Evolutionary conservation across 2,113 vertebrate species (phyloP).

Genomic region (Zootoca vivipara): DNA sequence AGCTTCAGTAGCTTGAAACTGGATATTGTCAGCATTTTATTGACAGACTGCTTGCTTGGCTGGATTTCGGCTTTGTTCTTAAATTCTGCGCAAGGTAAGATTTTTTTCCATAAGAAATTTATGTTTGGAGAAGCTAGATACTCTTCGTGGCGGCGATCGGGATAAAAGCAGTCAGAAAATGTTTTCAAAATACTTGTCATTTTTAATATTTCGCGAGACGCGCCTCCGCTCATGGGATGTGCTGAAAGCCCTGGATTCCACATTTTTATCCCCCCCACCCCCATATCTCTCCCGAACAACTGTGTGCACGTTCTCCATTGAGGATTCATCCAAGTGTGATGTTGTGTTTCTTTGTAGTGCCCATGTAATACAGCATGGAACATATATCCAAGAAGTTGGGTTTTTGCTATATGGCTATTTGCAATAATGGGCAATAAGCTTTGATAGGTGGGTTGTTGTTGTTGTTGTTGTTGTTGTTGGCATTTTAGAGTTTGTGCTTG

Average conservation of each 20-base stretch:
- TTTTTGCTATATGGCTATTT: not conserved
- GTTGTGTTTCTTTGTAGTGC: not conserved
- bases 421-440: not conserved
- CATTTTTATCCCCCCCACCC: conserved; percentile 32
- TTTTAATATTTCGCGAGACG: conserved; percentile 47
- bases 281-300: conserved; percentile 21
- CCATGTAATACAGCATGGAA: not conserved
- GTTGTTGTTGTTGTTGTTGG: not conserved
- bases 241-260: conserved; percentile 7
- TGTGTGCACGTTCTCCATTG: conserved; percentile 3
- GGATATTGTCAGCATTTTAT: not conserved
- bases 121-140: not conserved
- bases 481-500: not conserved
- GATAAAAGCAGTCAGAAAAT: conserved; percentile 1
- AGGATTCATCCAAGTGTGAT: conserved; percentile 28
- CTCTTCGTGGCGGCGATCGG: not conserved
- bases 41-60: not conserved
- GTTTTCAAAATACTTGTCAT: conserved; percentile 41
- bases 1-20: not conserved
- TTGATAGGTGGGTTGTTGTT: fast-evolving
- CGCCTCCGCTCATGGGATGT: not conserved
- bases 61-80: not conserved
- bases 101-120: not conserved
- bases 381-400: not conserved
- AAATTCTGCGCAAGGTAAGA: conserved; percentile 59